Percentiles rank a stretch among this genome's conserved stretches.
These are phyloP conservation scores for Forbesichthys papilliferus DNA, from an alignment of 2,113 vertebrate species.

Conservation along the genomic window DNA sequence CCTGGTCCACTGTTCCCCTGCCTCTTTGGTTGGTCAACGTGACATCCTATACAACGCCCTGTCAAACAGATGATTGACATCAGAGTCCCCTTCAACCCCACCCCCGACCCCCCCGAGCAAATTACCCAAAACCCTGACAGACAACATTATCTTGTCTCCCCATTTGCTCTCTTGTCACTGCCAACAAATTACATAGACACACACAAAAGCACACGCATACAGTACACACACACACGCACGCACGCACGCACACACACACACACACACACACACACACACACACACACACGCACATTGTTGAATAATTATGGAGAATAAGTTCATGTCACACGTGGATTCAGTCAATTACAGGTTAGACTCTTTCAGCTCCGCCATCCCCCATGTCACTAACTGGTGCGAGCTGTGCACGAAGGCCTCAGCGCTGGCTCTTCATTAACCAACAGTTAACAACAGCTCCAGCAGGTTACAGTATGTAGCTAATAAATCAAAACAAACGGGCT, in stretches of 20 bases:
- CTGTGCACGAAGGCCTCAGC: neutral
- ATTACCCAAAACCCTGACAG: constrained; percentile 64
- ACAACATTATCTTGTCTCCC: constrained; percentile 26
- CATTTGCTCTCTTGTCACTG: constrained; percentile 43
- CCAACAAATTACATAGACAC: constrained; percentile 11
- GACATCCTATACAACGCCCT: constrained; percentile 62
- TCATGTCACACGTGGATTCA: neutral
- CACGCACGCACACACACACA: constrained; percentile 16
- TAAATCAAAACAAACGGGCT: constrained; percentile 21
- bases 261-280: constrained; percentile 4
- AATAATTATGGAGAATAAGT: constrained; percentile 18
- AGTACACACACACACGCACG: constrained; percentile 12
- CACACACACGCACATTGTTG: neutral
- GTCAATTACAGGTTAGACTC: neutral
- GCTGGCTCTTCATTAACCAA: neutral
- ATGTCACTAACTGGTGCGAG: neutral
- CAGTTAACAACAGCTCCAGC: neutral
- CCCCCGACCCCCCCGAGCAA: constrained; percentile 44
- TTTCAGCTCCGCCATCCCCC: neutral
- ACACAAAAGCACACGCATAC: neutral
- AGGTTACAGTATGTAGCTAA: neutral
- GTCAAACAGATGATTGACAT: constrained; percentile 71
- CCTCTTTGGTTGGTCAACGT: constrained; percentile 62
- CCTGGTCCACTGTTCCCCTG: constrained; percentile 32
- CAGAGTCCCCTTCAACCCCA: constrained; percentile 46